Percentiles rank a stretch among this genome's conserved stretches.
Evolutionary conservation across 1,140 invertebrate species (phyloP).

Genomic region (Caerostris extrusa): DNA sequence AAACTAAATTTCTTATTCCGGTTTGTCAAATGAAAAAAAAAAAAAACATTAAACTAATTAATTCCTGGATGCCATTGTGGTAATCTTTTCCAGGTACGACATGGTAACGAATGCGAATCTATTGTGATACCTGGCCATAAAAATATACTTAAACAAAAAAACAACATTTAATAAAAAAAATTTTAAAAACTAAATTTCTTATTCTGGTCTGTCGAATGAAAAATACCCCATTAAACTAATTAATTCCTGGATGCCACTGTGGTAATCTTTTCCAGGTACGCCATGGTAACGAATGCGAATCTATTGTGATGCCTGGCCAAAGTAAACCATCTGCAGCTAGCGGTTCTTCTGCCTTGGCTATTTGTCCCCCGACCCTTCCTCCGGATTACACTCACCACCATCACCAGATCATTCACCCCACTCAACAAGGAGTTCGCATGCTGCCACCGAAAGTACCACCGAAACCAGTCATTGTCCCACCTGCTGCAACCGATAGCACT

Average conservation of each 20-base stretch:
- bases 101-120: conserved; percentile 42
- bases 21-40: no score
- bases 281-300: conserved; percentile 41
- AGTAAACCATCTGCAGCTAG: conserved; percentile 34
- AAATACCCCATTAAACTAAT: no score
- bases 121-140: conserved; percentile 67
- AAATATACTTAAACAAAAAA: no score
- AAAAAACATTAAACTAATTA: no score
- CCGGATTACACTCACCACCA: conserved; percentile 72
- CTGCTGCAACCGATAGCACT: conserved; percentile 55
- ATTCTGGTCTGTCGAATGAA: no score
- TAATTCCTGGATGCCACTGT: background rate
- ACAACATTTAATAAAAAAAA: no score
- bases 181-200: no score
- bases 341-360: conserved; percentile 61
- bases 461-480: conserved; percentile 69
- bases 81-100: conserved; percentile 54
- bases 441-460: conserved; percentile 72
- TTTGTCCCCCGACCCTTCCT: conserved; percentile 67
- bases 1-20: no score
- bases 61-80: background rate
- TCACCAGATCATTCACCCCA: conserved; percentile 59
- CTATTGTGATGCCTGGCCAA: conserved; percentile 63
- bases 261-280: conserved; percentile 50
- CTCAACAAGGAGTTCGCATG: conserved; percentile 71